Conservation (phyloP, 2,888 invertebrate genomes). For the Rhogogaster chlorosoma region DNA sequence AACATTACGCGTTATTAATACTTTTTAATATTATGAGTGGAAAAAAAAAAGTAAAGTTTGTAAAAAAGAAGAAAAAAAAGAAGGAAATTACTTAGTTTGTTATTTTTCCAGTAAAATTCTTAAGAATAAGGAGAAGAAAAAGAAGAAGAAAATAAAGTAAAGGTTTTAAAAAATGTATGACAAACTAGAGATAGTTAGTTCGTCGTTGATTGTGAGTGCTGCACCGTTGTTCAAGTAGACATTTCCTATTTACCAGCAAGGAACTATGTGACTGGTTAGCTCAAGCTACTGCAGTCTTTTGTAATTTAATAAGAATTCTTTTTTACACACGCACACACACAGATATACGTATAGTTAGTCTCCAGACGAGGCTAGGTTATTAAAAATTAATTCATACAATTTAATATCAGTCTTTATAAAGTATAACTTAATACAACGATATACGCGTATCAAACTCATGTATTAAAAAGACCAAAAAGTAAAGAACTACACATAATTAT, state of each 20-base stretch:
- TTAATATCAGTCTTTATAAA: neutral
- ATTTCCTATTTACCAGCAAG: neutral
- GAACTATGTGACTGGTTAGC: neutral
- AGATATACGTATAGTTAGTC: neutral
- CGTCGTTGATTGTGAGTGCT: neutral
- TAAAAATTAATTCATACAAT: neutral
- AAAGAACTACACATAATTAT: no score
- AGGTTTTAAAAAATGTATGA: neutral
- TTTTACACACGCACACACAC: neutral
- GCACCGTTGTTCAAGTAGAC: neutral
- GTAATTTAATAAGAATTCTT: neutral
- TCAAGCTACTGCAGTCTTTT: neutral
- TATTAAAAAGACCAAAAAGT: no score
- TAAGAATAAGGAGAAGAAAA: neutral
- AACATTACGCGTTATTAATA: no score
- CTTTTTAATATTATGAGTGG: no score
- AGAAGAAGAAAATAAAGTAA: neutral
- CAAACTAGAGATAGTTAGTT: neutral
- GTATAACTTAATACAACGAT: neutral
- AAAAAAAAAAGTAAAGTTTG: no score
- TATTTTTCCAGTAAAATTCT: neutral
- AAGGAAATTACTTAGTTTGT: neutral
- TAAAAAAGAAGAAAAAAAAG: no score
- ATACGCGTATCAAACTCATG: no score
- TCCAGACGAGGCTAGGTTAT: neutral